phyloP scores from a whole-genome alignment of 2,888 invertebrate genomes.

The Nematopogon swammerdamellus region DNA sequence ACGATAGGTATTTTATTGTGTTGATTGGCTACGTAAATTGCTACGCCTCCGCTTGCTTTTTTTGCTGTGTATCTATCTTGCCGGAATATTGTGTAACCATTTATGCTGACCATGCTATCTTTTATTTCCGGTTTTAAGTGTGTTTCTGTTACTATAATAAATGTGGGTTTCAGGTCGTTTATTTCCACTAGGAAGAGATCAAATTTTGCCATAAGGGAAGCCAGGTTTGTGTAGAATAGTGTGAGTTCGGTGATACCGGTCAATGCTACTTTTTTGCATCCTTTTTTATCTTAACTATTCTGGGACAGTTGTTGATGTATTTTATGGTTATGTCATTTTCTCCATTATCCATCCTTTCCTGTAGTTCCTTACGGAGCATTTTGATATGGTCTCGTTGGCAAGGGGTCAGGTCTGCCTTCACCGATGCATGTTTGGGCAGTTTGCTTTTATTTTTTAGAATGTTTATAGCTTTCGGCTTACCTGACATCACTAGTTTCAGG shows the following conservation, averaged over 20 bases:
- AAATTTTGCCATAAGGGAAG: background rate
- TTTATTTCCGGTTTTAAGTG: background rate
- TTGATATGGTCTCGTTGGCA: background rate
- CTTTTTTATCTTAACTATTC: background rate
- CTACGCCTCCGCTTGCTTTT: background rate
- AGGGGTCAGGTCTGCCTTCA: background rate
- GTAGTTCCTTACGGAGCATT: background rate
- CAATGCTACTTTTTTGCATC: background rate
- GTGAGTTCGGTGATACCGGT: no score
- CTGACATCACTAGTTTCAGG: background rate
- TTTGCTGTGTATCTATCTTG: background rate
- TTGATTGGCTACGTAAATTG: background rate
- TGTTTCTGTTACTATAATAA: conserved; percentile 1
- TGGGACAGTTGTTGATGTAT: conserved; percentile 1
- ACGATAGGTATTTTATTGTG: background rate
- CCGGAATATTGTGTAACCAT: conserved; percentile 1
- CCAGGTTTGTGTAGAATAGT: background rate
- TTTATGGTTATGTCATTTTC: background rate
- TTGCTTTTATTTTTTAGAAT: conserved; percentile 2
- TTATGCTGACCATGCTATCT: background rate
- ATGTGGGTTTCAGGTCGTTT: background rate
- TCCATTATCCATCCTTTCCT: background rate
- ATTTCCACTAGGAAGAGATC: conserved; percentile 1
- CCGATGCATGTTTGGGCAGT: background rate
- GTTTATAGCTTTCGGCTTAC: background rate